phyloP scores from a whole-genome alignment of 2,113 vertebrate genomes.

The Phrynocephalus versicolor region DNA sequence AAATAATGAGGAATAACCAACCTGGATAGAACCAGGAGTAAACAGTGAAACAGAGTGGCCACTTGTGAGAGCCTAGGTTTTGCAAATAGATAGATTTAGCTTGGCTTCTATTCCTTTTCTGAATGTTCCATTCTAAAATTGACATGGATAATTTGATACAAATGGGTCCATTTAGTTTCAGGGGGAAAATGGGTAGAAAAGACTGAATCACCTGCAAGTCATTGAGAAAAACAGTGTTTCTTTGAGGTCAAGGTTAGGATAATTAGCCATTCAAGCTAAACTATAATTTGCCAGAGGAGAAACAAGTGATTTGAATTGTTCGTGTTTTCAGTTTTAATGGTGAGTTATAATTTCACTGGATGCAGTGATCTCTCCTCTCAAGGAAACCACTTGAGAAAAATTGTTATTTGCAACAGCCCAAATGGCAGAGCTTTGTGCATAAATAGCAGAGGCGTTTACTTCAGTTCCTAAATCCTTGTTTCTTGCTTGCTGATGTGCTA shows the following conservation, averaged over 20 bases:
- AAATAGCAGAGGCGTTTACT: conserved; percentile 37
- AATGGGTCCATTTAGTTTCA: conserved; percentile 68
- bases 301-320: conserved; percentile 71
- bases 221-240: conserved; percentile 61
- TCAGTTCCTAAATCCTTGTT: conserved; percentile 45
- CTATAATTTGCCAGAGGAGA: conserved; percentile 71
- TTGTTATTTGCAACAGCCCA: conserved; percentile 52
- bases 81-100: conserved; percentile 56
- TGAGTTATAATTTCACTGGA: conserved; percentile 50
- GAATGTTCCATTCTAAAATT: conserved; percentile 56
- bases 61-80: conserved; percentile 39
- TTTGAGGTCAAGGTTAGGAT: conserved; percentile 65
- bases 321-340: conserved; percentile 57
- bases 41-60: conserved; percentile 40
- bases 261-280: conserved; percentile 70
- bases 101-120: conserved; percentile 63
- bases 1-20: conserved; percentile 13
- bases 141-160: conserved; percentile 76
- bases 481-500: conserved; percentile 50
- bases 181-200: conserved; percentile 38
- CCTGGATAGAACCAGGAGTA: not conserved
- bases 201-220: conserved; percentile 72
- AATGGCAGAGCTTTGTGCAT: conserved; percentile 52
- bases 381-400: conserved; percentile 18
- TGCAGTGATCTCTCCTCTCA: conserved; percentile 42